Evolutionary conservation across 2,797 vertebrate species (phyloP).

Genomic region (Triplophysa yarkandensis): DNA sequence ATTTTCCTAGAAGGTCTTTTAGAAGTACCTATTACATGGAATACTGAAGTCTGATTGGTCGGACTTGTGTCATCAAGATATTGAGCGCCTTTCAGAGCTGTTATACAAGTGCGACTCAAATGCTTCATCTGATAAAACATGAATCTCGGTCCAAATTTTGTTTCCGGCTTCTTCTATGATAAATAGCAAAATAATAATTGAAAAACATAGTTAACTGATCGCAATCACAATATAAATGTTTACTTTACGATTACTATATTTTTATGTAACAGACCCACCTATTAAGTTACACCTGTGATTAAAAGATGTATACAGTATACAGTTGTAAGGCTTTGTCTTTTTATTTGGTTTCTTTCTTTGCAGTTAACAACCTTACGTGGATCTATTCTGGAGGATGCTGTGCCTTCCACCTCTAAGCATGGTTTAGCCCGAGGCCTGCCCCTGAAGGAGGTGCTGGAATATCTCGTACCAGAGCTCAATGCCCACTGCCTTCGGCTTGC

Average conservation of each 20-base stretch:
- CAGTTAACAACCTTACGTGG: constrained; percentile 94
- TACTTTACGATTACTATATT: not conserved
- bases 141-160: not conserved
- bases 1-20: not conserved
- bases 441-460: constrained; percentile 95
- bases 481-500: constrained; percentile 93
- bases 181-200: not conserved
- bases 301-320: not conserved
- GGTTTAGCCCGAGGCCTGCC: constrained; percentile 91
- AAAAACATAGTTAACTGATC: not conserved
- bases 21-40: not conserved
- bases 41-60: not conserved
- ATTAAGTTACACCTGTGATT: not conserved
- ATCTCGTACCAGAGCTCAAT: constrained; percentile 92
- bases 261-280: constrained; percentile 4
- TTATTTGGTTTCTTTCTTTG: too few species aligned
- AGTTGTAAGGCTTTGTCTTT: too few species aligned
- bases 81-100: not conserved
- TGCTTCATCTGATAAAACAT: not conserved
- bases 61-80: not conserved
- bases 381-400: constrained; percentile 91
- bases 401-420: constrained; percentile 96
- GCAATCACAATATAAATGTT: not conserved
- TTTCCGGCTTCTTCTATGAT: not conserved
- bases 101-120: not conserved